These are phyloP conservation scores for Auanema sp. DNA, from an alignment of 2,888 invertebrate genomes.

Conservation along the genomic window DNA sequence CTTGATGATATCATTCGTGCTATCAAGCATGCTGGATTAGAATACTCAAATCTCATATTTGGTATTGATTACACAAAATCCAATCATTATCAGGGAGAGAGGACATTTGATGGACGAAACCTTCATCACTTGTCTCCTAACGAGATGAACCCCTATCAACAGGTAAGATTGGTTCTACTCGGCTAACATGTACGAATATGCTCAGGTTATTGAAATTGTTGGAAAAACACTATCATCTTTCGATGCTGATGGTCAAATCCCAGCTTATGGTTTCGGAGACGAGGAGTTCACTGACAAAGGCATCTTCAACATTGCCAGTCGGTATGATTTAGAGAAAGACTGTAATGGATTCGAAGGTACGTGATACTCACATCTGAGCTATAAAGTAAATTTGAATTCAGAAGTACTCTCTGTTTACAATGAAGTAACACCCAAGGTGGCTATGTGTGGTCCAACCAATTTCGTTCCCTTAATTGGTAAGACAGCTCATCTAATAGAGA, in stretches of 20 bases:
- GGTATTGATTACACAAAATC: conserved; percentile 69
- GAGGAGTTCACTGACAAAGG: conserved; percentile 64
- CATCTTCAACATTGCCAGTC: conserved; percentile 60
- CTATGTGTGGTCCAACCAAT: conserved; percentile 69
- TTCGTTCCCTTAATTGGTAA: conserved; percentile 68
- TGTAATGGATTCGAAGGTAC: conserved; percentile 64
- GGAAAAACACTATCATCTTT: conserved; percentile 68
- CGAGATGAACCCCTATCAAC: conserved; percentile 68
- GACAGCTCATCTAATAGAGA: background rate
- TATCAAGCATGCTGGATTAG: conserved; percentile 63
- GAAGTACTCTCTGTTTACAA: conserved; percentile 68
- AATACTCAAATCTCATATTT: conserved; percentile 64
- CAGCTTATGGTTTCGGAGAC: conserved; percentile 69
- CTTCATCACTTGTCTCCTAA: conserved; percentile 65
- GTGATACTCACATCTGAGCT: background rate
- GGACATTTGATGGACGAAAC: conserved; percentile 66
- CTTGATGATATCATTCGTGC: conserved; percentile 61
- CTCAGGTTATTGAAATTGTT: conserved; percentile 67
- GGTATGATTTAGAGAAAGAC: conserved; percentile 64
- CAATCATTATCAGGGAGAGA: conserved; percentile 69
- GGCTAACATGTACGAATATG: background rate
- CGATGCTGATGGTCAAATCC: conserved; percentile 68
- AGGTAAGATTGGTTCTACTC: conserved; percentile 40
- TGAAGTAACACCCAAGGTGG: conserved; percentile 65
- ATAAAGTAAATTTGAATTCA: conserved; percentile 46